Percentiles rank a stretch among this genome's conserved stretches.
Conservation (phyloP, 2,888 invertebrate genomes). For the Boloria selene region DNA sequence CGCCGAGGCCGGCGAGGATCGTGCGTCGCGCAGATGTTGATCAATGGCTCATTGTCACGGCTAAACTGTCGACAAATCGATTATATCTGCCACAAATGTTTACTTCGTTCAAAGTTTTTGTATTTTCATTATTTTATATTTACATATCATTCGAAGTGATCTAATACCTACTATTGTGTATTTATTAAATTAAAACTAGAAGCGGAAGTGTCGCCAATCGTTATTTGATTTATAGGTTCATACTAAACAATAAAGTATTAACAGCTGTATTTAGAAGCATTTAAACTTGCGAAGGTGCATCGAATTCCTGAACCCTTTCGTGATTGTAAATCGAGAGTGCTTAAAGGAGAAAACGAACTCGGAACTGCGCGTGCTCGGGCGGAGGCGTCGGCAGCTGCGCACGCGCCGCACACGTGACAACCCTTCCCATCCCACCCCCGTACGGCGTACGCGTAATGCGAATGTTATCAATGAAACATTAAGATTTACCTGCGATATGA, state of each 20-base stretch:
- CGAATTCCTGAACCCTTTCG: slow-evolving; percentile 34
- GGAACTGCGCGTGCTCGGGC: slow-evolving; percentile 36
- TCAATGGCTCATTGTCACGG: slow-evolving; percentile 22
- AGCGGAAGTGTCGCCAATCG: slow-evolving; percentile 7
- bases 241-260: slow-evolving; percentile 15
- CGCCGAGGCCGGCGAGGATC: not conserved
- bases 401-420: slow-evolving; percentile 36
- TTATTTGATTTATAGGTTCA: slow-evolving; percentile 14
- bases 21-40: slow-evolving; percentile 24
- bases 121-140: not conserved
- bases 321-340: slow-evolving; percentile 26
- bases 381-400: slow-evolving; percentile 26
- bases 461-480: slow-evolving; percentile 3
- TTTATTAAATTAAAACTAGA: not conserved
- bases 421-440: slow-evolving; percentile 18
- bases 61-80: slow-evolving; percentile 31
- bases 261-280: slow-evolving; percentile 29
- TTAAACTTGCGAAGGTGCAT: slow-evolving; percentile 33
- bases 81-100: slow-evolving; percentile 34
- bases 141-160: too few relatives aligned
- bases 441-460: slow-evolving; percentile 2
- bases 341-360: slow-evolving; percentile 41
- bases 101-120: not conserved
- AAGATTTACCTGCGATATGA: slow-evolving; percentile 26
- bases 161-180: not conserved